Conservation (phyloP, 2,113 vertebrate genomes). For the Neopipo cinnamomea region DNA sequence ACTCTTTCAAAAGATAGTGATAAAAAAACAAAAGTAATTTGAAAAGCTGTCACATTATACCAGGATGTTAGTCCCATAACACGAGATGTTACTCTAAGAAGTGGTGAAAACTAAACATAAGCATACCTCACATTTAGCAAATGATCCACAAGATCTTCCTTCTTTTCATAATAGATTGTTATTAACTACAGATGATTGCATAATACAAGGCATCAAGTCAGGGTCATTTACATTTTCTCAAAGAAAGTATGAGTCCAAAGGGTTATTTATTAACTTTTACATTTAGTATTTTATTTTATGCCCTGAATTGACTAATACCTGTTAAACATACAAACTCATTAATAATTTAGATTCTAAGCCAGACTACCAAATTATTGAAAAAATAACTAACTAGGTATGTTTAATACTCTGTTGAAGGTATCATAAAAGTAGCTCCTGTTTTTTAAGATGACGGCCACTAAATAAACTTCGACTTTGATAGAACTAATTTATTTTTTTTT, state of each 20-base stretch:
- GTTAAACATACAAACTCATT: neutral
- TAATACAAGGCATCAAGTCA: neutral
- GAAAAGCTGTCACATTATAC: neutral
- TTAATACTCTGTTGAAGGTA: neutral
- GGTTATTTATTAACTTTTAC: neutral
- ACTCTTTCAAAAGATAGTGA: neutral
- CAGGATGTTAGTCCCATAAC: neutral
- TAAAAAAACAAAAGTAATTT: neutral
- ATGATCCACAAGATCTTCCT: neutral
- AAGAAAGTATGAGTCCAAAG: neutral
- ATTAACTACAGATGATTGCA: neutral
- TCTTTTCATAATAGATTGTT: neutral
- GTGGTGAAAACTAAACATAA: neutral
- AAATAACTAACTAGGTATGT: neutral
- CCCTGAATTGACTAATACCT: neutral
- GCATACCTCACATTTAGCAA: neutral
- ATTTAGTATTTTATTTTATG: neutral
- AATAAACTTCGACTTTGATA: neutral
- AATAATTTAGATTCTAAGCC: neutral
- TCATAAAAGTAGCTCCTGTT: neutral
- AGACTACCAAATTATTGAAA: neutral
- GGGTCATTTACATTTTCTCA: neutral
- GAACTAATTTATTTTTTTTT: neutral
- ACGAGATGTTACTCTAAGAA: neutral
- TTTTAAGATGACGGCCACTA: neutral